Percentiles rank a stretch among this genome's conserved stretches.
phyloP scores from a whole-genome alignment of 1,140 invertebrate species.

The Drepana arcuata region DNA sequence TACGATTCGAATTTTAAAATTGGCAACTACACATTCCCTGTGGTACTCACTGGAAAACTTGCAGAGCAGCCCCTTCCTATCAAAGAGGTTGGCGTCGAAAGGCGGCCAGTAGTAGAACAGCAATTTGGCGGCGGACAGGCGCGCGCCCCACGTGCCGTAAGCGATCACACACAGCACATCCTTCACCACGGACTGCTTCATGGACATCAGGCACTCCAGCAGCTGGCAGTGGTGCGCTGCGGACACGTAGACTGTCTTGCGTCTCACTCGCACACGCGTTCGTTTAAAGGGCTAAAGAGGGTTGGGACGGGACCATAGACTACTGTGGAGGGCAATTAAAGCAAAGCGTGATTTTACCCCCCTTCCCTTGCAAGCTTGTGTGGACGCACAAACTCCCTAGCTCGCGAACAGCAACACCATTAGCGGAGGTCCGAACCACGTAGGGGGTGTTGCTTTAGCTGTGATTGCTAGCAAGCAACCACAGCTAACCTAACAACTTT shows the following conservation, averaged over 20 bases:
- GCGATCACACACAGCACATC: conserved; percentile 97
- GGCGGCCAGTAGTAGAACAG: conserved; percentile 99
- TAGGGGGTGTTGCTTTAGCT: too few species aligned
- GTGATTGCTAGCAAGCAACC: too few species aligned
- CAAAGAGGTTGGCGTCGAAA: conserved; percentile 94
- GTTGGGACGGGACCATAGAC: too few species aligned
- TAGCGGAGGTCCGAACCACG: background rate
- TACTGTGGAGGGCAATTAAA: too few species aligned
- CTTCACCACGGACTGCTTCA: conserved; percentile 90
- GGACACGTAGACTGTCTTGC: conserved; percentile 8
- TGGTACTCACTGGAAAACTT: conserved; percentile 86
- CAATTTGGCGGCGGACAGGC: conserved; percentile 94
- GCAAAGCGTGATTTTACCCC: too few species aligned
- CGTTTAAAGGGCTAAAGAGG: too few species aligned
- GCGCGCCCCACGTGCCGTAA: conserved; percentile 93
- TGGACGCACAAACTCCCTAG: too few species aligned
- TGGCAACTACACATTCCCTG: background rate
- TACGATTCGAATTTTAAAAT: too few species aligned
- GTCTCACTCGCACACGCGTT: too few species aligned
- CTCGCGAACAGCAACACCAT: background rate
- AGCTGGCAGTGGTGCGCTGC: conserved; percentile 96
- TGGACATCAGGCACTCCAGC: conserved; percentile 93
- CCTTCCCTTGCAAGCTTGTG: too few species aligned
- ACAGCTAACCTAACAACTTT: too few species aligned
- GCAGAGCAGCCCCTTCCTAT: conserved; percentile 89